phyloP scores from a whole-genome alignment of 2,797 vertebrate species.

The Jordanella pulchra region DNA sequence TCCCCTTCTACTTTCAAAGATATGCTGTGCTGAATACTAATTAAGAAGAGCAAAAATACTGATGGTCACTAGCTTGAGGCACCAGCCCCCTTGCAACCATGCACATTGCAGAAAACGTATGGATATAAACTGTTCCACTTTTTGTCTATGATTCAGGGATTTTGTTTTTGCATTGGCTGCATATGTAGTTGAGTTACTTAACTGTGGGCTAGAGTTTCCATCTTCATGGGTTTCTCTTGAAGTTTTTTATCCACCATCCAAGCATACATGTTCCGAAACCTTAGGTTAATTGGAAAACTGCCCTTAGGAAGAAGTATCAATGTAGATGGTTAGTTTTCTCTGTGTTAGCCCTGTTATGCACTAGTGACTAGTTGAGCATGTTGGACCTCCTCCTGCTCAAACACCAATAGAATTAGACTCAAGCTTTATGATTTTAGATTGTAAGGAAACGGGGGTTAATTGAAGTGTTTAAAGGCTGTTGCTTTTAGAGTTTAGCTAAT shows the following conservation, averaged over 20 bases:
- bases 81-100: background rate
- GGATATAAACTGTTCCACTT: background rate
- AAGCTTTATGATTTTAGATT: background rate
- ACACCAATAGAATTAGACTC: background rate
- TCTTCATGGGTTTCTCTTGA: background rate
- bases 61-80: background rate
- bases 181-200: background rate
- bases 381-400: background rate
- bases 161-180: background rate
- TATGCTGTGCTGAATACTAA: background rate
- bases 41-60: background rate
- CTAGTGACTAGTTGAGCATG: background rate
- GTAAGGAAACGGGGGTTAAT: background rate
- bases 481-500: background rate
- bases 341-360: background rate
- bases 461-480: background rate
- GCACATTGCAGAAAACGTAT: background rate
- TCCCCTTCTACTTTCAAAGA: background rate
- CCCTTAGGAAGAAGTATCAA: background rate
- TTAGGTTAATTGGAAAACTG: background rate
- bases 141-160: background rate
- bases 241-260: background rate
- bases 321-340: background rate
- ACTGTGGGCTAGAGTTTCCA: background rate
- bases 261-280: background rate